Conservation (phyloP, 2,888 invertebrate species). For the Tipula unca region DNA sequence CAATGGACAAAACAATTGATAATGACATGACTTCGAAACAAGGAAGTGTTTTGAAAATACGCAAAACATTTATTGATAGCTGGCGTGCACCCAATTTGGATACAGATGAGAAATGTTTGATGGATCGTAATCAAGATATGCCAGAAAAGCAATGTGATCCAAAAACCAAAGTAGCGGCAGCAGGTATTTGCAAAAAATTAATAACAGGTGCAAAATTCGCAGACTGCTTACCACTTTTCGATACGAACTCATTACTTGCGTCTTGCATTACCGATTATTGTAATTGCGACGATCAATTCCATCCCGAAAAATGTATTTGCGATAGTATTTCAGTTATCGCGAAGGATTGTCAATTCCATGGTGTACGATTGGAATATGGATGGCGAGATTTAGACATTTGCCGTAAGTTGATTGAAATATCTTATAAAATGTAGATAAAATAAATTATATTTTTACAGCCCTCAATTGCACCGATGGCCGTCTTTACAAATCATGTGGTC, state of each 20-base stretch:
- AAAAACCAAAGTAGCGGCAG: slow-evolving; percentile 43
- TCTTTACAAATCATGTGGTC: slow-evolving; percentile 71
- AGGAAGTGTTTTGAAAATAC: slow-evolving; percentile 42
- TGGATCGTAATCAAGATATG: slow-evolving; percentile 33
- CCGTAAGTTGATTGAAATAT: slow-evolving; percentile 52
- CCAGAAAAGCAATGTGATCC: slow-evolving; percentile 20
- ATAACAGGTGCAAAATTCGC: slow-evolving; percentile 56
- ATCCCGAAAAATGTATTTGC: slow-evolving; percentile 62
- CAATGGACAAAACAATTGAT: slow-evolving; percentile 56
- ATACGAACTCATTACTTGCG: slow-evolving; percentile 55
- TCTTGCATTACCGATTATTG: slow-evolving; percentile 79
- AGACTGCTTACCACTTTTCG: slow-evolving; percentile 58
- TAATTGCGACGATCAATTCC: slow-evolving; percentile 47
- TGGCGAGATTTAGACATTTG: slow-evolving; percentile 78
- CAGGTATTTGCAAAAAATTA: slow-evolving; percentile 52
- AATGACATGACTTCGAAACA: slow-evolving; percentile 62
- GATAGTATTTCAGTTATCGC: slow-evolving; percentile 68
- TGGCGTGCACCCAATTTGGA: slow-evolving; percentile 31
- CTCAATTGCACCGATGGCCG: slow-evolving; percentile 67
- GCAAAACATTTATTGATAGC: slow-evolving; percentile 35
- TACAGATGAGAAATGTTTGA: slow-evolving; percentile 33
- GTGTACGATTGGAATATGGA: slow-evolving; percentile 50
- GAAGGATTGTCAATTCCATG: slow-evolving; percentile 62
- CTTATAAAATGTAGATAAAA: neutral
- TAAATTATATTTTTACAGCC: slow-evolving; percentile 46